These are phyloP conservation scores for Andricus quercusramuli DNA, from an alignment of 2,888 invertebrate species.

Conservation along the genomic window DNA sequence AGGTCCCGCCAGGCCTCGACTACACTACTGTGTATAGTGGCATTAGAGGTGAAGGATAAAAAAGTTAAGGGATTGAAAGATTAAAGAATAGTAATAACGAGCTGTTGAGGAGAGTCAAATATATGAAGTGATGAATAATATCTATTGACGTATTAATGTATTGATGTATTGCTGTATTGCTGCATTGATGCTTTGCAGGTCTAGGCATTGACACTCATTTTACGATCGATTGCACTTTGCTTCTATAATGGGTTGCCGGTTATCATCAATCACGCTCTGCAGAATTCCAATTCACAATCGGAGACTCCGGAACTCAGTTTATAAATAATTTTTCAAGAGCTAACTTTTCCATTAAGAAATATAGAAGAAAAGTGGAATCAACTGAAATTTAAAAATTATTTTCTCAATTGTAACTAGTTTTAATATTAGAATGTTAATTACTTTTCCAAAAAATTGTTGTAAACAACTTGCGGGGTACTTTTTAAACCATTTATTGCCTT, in stretches of 20 bases:
- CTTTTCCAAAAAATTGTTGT: too few species aligned
- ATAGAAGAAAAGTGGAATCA: neutral
- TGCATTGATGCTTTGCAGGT: constrained; percentile 3
- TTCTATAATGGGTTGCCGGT: constrained; percentile 20
- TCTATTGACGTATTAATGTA: neutral
- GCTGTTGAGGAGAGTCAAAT: neutral
- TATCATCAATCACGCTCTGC: constrained; percentile 18
- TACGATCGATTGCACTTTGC: constrained; percentile 36
- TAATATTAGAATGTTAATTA: too few species aligned
- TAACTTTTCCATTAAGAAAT: neutral
- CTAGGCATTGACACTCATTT: constrained; percentile 37
- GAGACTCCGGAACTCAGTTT: constrained; percentile 8
- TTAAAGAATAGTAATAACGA: neutral
- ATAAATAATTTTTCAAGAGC: constrained; percentile 9
- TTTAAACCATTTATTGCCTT: too few species aligned
- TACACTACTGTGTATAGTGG: neutral
- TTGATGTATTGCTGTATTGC: neutral
- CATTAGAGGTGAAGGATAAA: neutral
- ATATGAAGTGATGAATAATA: constrained; percentile 21
- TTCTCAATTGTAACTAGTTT: too few species aligned
- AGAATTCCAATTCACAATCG: constrained; percentile 10
- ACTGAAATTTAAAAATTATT: too few species aligned
- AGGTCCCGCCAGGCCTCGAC: too few species aligned
- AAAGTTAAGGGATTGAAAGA: neutral
- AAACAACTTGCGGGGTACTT: too few species aligned